These are phyloP conservation scores for Enteromius viviparus DNA, from an alignment of 2,797 vertebrate species.

Conservation along the genomic window DNA sequence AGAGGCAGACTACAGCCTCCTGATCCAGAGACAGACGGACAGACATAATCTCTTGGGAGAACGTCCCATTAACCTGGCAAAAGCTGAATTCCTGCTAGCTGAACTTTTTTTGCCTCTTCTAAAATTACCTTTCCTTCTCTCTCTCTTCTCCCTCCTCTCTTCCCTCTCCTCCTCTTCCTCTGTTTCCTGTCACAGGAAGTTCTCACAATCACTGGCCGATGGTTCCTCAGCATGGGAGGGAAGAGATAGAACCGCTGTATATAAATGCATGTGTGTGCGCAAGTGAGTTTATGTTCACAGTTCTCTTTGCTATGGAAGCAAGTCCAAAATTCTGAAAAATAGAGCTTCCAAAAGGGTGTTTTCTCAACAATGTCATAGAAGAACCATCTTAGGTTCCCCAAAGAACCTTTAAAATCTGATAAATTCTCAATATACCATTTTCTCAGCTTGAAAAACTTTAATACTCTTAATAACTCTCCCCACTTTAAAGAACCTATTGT, in stretches of 20 bases:
- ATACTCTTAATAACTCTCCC: neutral
- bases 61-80: conserved; percentile 60
- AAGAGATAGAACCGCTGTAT: conserved; percentile 55
- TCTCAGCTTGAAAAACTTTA: neutral
- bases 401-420: neutral
- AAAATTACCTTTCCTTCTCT: conserved; percentile 68
- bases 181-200: conserved; percentile 82
- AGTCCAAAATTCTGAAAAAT: neutral
- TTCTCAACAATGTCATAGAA: neutral
- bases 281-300: neutral
- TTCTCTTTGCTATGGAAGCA: neutral
- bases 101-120: conserved; percentile 58
- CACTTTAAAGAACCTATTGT: neutral
- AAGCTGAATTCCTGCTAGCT: conserved; percentile 53
- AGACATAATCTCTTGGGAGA: conserved; percentile 56
- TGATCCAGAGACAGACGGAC: conserved; percentile 55
- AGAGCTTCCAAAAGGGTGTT: neutral
- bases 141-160: conserved; percentile 59
- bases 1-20: conserved; percentile 43
- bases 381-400: neutral
- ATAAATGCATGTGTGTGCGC: neutral
- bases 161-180: conserved; percentile 64
- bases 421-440: neutral
- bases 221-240: conserved; percentile 68
- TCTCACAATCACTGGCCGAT: conserved; percentile 79